Conservation (phyloP, 2,113 vertebrate species). For the Sceloporus tristichus region DNA sequence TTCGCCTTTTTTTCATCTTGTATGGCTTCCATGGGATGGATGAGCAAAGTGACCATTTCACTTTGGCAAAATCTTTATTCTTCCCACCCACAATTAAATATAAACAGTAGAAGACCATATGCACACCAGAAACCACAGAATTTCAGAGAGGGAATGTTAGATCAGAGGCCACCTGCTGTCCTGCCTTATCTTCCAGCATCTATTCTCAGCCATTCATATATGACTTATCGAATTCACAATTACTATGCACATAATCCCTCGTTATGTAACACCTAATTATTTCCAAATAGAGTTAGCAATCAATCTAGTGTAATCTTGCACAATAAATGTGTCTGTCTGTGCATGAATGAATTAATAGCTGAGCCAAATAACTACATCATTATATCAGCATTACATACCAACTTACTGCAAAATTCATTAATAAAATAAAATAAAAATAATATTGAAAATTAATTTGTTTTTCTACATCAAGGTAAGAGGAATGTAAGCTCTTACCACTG, state of each 20-base stretch:
- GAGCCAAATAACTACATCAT: constrained; percentile 1
- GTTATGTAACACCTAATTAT: not conserved
- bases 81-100: not conserved
- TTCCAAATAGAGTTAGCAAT: not conserved
- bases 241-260: not conserved
- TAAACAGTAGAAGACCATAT: not conserved
- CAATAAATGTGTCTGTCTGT: too few species aligned
- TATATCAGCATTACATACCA: constrained; percentile 10
- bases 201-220: not conserved
- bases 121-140: not conserved
- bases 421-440: not conserved
- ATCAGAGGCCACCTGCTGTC: too few species aligned
- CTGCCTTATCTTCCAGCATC: not conserved
- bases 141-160: not conserved
- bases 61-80: not conserved
- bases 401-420: constrained; percentile 43
- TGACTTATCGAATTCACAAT: not conserved
- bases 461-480: constrained; percentile 26
- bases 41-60: not conserved
- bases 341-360: too few species aligned
- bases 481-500: constrained; percentile 13
- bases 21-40: not conserved
- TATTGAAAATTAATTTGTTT: constrained; percentile 39
- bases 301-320: not conserved
- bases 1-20: too few species aligned